Base-by-base conservation (phyloP, 2,113 vertebrate species). In the Ameiurus melas region DNA sequence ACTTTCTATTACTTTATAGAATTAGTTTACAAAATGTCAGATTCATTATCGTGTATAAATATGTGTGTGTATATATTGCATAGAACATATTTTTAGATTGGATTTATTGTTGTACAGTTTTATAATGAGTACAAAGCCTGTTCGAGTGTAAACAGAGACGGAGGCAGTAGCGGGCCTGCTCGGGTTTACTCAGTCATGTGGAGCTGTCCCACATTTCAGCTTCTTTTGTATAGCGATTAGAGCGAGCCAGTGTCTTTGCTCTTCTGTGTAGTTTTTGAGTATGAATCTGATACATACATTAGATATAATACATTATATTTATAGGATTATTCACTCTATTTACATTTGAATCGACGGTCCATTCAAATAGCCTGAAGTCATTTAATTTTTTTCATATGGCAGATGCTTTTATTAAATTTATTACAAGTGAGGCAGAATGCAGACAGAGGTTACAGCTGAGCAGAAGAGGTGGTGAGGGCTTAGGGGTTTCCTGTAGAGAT, bases 141-240 rank as follows among this genome's bases (percentile, higher is more conserved):
- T 25, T 62, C 14, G 43, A 43, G 57, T 62, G 19, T 82, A 39
- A 6, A 22, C 1, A 6, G 33, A 43, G 80, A 27, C 9, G 30
- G 30, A 36, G 79, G 4, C 17, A 13, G 58, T 81, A 36, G 55
- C 9, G 30, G 55, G 1, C 36, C 25, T 82, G 7, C 30, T 82
- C 19, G 3, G 55, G 30, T 25, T 82, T 39, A 36, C 55, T 82
- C 9, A 83, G 10, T 60, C 33, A 10, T 33, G 30, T 39, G 57
- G 80, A 60, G 75, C 81, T 85, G 81, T 90, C 70, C 71, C 85
- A 85, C 53, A 75, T 58, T 87, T 87, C 82, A 87, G 84, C 73
- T 84, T 30, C 7, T 64, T 84, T 64, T 33, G 30, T 87, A 9
- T 30, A 27, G 0, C 2, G 19, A 22, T 55, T 6, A 81, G 30